phyloP scores from a whole-genome alignment of 2,797 vertebrate genomes.

The Tapera naevia region DNA sequence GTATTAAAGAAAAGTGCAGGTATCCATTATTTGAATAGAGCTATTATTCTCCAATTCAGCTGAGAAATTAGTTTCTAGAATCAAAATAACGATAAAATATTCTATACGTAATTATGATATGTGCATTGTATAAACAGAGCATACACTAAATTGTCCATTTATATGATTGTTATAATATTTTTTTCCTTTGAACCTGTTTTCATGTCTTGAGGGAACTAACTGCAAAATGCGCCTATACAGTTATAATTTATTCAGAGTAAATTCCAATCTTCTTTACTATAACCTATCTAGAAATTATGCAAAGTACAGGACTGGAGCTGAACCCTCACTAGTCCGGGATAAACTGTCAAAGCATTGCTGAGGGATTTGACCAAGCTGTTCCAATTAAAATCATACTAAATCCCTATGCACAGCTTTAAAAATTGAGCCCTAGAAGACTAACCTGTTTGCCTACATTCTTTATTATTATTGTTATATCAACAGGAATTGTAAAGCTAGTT shows the following conservation, averaged over 20 bases:
- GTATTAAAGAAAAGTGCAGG: neutral
- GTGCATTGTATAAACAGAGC: neutral
- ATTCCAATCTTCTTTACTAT: constrained; percentile 8
- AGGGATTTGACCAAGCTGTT: constrained; percentile 29
- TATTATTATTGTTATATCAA: constrained; percentile 20
- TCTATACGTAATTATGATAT: neutral
- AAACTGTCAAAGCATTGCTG: neutral
- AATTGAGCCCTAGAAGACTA: constrained; percentile 41
- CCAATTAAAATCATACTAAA: constrained; percentile 32
- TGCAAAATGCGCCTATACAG: neutral
- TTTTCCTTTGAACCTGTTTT: constrained; percentile 14
- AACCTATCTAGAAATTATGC: neutral
- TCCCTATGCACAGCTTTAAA: constrained; percentile 36
- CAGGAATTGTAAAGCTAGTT: neutral
- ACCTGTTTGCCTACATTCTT: constrained; percentile 53
- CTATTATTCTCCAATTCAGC: neutral
- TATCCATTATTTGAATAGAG: neutral
- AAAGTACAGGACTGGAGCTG: neutral
- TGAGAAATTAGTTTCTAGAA: constrained; percentile 1
- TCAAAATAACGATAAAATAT: neutral
- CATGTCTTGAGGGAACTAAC: neutral
- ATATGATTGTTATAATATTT: neutral
- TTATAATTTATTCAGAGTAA: neutral
- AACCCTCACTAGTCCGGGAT: neutral
- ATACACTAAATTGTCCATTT: neutral